phyloP scores from a whole-genome alignment of 2,797 vertebrate genomes.

The Syngnathus rostellatus region DNA sequence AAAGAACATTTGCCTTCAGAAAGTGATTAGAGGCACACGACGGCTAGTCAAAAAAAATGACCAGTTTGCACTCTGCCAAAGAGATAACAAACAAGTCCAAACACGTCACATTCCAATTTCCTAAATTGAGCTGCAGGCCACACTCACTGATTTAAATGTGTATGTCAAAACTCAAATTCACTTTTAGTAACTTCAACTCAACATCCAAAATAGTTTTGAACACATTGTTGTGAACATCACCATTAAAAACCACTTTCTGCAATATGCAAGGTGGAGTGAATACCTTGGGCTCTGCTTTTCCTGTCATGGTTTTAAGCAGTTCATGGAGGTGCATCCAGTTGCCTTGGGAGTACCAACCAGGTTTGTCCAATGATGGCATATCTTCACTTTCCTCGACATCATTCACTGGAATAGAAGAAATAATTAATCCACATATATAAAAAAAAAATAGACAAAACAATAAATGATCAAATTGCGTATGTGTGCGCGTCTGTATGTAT shows the following conservation, averaged over 20 bases:
- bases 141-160: not conserved
- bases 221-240: too few species aligned
- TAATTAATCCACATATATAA: not conserved
- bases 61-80: conserved; percentile 14
- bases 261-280: not conserved
- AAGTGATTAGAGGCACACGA: not conserved
- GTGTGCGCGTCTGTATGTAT: too few species aligned
- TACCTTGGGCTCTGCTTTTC: conserved; percentile 88
- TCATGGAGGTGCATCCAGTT: conserved; percentile 86
- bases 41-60: not conserved
- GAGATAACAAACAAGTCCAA: conserved; percentile 30
- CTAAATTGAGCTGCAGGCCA: conserved; percentile 14
- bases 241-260: not conserved
- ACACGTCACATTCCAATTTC: conserved; percentile 40
- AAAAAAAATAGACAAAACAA: too few species aligned
- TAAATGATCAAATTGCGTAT: too few species aligned
- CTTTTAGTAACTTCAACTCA: too few species aligned
- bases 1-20: not conserved
- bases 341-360: conserved; percentile 95
- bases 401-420: conserved; percentile 68
- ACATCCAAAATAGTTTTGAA: not conserved
- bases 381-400: conserved; percentile 80
- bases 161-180: too few species aligned
- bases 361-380: conserved; percentile 79
- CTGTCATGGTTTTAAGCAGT: conserved; percentile 84